These are phyloP conservation scores for Microctonus hyperodae DNA, from an alignment of 2,888 invertebrate species.

Conservation along the genomic window DNA sequence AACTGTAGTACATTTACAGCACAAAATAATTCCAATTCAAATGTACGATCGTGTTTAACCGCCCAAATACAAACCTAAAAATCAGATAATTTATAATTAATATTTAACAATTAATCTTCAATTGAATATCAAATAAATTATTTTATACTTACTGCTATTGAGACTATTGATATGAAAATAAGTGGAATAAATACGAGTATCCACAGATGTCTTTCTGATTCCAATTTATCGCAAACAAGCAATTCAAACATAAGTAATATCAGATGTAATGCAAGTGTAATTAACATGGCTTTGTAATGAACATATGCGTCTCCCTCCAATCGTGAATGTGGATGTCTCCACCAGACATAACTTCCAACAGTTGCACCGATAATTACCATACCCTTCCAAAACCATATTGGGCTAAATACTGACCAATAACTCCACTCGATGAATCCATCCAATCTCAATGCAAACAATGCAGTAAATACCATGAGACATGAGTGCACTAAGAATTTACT, in stretches of 20 bases:
- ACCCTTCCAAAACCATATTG: constrained; percentile 97
- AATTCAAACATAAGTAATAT: constrained; percentile 96
- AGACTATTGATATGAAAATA: constrained; percentile 95
- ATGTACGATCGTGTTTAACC: constrained; percentile 96
- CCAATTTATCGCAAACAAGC: constrained; percentile 93
- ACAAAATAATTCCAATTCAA: constrained; percentile 97
- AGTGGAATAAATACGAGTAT: constrained; percentile 94
- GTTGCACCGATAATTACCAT: constrained; percentile 90
- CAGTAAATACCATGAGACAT: constrained; percentile 90
- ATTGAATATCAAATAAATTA: constrained; percentile 11
- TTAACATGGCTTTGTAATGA: constrained; percentile 98
- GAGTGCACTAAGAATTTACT: constrained; percentile 98
- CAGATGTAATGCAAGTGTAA: constrained; percentile 92
- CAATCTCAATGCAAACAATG: constrained; percentile 86
- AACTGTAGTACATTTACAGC: constrained; percentile 98
- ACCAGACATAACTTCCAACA: constrained; percentile 94
- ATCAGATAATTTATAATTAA: neutral
- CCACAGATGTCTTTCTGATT: constrained; percentile 85
- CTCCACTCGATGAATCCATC: constrained; percentile 92
- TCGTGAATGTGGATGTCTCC: constrained; percentile 94
- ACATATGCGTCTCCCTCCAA: constrained; percentile 95
- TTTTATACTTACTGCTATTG: constrained; percentile 85
- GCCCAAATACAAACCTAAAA: constrained; percentile 85
- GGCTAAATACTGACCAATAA: constrained; percentile 95
- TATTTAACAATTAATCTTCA: neutral